Evolutionary conservation across 1,140 invertebrate species (phyloP), one percentile per base, ranked within the genome.

Genomic region (Monochamus saltuarius): DNA sequence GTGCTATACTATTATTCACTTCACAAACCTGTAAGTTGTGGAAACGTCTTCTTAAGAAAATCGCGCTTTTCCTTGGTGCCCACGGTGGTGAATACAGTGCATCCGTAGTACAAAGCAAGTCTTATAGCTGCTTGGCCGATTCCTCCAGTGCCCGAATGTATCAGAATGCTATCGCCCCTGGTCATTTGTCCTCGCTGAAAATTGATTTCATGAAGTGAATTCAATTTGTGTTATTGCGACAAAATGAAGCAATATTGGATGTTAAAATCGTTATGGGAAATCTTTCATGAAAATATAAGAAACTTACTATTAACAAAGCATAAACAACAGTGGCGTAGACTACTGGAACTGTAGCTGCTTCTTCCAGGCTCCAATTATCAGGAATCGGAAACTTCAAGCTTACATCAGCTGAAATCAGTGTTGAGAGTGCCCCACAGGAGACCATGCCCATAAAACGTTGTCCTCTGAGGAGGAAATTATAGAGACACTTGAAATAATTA

Each of bases 341-440:
- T 1, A 89, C 87, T 3, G 94, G 94, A 0, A 97, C 83, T 0
- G 93, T 94, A 0, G 91, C 90, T 1, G 94, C 95, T 45, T 97
- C 90, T 70, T 91, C 87, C 14, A 97, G 76, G 1, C 45, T 84
- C 94, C 94, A 97, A 6, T 84, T 70, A 0, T 91, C 83, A 2
- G 95, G 95, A 14, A 97, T 80, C 1, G 84, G 71, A 91, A 91
- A 95, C 7, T 85, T 66, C 1, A 92, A 81, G 8, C 77, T 69
- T 35, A 77, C 76, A 69, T 91, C 84, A 8, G 80, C 79, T 40
- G 81, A 45, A 1, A 86, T 69, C 51, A 85, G 61, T 35, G 88
- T 89, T 0, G 86, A 69, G 49, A 90, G 75, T 6, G 81, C n/a
- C n/a, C n/a, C 83, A 45, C n/a, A n/a, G n/a, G 79, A 51, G 0